Evolutionary conservation across 2,797 vertebrate genomes (phyloP).

Genomic region (Brachyalestes nurse): DNA sequence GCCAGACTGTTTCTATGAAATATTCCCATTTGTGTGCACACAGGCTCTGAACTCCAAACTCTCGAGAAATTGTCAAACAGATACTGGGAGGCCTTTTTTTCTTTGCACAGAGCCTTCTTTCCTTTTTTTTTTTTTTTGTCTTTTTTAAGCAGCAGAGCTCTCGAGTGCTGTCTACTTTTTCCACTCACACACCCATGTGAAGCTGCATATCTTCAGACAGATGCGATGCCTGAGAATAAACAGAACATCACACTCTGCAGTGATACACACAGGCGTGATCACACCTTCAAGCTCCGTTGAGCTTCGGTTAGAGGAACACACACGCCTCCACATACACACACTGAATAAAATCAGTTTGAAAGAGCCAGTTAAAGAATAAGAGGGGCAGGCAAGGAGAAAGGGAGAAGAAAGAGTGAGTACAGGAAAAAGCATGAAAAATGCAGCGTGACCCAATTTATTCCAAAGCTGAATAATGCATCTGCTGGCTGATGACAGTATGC

Average conservation of each 20-base stretch:
- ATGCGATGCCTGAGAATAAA: slow-evolving; percentile 46
- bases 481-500: slow-evolving; percentile 40
- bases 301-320: slow-evolving; percentile 30
- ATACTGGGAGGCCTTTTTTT: slow-evolving; percentile 6
- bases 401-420: slow-evolving; percentile 3
- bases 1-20: slow-evolving; percentile 39
- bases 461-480: slow-evolving; percentile 52
- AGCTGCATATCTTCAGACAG: slow-evolving; percentile 44
- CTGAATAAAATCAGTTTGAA: slow-evolving; percentile 41
- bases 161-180: slow-evolving; percentile 25
- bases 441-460: slow-evolving; percentile 46
- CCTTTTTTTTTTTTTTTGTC: background rate
- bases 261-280: slow-evolving; percentile 42
- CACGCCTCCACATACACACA: slow-evolving; percentile 12
- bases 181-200: slow-evolving; percentile 27
- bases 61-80: slow-evolving; percentile 18
- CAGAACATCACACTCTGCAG: slow-evolving; percentile 36
- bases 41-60: slow-evolving; percentile 35
- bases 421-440: slow-evolving; percentile 49
- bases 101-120: background rate
- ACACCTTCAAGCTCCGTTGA: slow-evolving; percentile 43
- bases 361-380: slow-evolving; percentile 31
- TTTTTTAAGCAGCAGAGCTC: slow-evolving; percentile 30
- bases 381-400: background rate
- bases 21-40: slow-evolving; percentile 15